phyloP scores from a whole-genome alignment of 2,113 vertebrate species.

The Megaceryle torquata region DNA sequence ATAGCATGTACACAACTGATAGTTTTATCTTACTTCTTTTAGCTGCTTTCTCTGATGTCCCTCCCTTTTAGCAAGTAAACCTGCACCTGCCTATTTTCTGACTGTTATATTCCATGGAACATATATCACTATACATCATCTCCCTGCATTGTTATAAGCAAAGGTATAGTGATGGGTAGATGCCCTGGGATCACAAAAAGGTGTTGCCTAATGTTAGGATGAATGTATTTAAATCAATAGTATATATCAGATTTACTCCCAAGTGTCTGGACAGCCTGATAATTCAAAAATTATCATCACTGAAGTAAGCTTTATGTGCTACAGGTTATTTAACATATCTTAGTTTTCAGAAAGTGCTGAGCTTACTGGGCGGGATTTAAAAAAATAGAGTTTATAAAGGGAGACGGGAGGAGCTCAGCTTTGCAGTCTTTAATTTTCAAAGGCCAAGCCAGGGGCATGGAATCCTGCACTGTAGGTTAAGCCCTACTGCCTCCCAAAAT shows the following conservation, averaged over 20 bases:
- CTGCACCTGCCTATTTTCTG: neutral
- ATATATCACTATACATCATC: neutral
- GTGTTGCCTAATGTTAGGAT: neutral
- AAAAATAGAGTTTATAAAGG: neutral
- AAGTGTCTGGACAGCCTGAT: neutral
- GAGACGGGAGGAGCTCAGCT: neutral
- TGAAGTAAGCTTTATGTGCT: neutral
- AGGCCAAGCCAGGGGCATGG: neutral
- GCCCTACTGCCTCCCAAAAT: neutral
- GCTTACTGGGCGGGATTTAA: neutral
- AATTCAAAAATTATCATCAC: neutral
- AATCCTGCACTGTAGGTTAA: neutral
- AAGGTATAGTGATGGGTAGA: neutral
- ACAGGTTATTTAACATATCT: neutral
- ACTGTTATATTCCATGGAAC: neutral
- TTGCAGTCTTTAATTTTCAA: constrained; percentile 24
- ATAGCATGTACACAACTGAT: neutral
- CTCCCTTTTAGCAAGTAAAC: neutral
- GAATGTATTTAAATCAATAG: neutral
- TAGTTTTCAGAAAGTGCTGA: neutral
- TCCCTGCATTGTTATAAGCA: neutral
- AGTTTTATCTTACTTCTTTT: neutral
- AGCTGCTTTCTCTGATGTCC: neutral
- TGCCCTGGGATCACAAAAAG: neutral
- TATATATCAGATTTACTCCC: neutral